phyloP scores from a whole-genome alignment of 2,113 vertebrate genomes.

The Noturus placidus region DNA sequence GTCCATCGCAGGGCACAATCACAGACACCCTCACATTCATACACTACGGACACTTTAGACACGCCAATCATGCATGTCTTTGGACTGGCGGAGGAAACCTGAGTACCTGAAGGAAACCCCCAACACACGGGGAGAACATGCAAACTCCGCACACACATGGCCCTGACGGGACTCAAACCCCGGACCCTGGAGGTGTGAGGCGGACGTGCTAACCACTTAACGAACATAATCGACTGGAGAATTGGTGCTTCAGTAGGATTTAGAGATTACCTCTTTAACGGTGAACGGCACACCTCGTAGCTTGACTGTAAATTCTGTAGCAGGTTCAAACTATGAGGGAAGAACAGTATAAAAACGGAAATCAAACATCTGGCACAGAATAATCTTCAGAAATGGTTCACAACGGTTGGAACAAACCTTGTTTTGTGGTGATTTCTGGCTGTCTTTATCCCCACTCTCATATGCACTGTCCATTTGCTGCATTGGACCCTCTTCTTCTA shows the following conservation, averaged over 20 bases:
- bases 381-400: too few species aligned
- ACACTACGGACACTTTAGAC: too few species aligned
- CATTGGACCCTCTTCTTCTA: slow-evolving; percentile 21
- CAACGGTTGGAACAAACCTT: slow-evolving; percentile 9
- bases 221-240: neutral
- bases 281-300: slow-evolving; percentile 83
- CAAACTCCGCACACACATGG: too few species aligned
- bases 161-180: too few species aligned
- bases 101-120: too few species aligned
- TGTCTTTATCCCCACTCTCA: slow-evolving; percentile 47
- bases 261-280: slow-evolving; percentile 79
- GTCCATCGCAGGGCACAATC: too few species aligned
- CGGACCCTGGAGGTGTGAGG: too few species aligned
- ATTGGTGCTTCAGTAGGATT: neutral
- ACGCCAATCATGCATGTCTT: too few species aligned
- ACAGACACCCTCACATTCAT: too few species aligned
- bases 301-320: slow-evolving; percentile 81
- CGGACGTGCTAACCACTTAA: too few species aligned
- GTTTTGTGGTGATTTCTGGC: slow-evolving; percentile 45
- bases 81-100: too few species aligned
- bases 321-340: slow-evolving; percentile 62
- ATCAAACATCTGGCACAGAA: neutral
- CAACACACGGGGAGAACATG: too few species aligned
- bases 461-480: slow-evolving; percentile 47
- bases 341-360: slow-evolving; percentile 28